Base-by-base conservation (phyloP, 2,113 vertebrate species). In the Larimichthys polyactis region DNA sequence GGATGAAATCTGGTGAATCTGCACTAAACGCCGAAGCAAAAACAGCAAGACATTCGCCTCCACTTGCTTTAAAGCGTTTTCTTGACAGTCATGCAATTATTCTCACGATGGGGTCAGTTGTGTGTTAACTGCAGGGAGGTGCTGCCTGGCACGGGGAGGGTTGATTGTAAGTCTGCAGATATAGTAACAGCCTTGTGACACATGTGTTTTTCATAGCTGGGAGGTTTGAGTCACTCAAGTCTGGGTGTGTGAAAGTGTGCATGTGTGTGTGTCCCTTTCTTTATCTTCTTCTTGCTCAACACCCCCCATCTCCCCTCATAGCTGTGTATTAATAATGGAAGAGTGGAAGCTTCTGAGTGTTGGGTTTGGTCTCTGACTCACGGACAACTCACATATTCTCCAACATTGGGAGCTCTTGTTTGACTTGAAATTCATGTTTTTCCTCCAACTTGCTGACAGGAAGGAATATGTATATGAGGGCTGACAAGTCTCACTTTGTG, bases 271-370 rank as follows among this genome's bases (percentile, higher is more conserved):
- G 19, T 55, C 58, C 20, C 12, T 68, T 11, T 60, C 48, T 51
- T 43, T 29, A 8, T 55, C 52, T 48, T 48, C 70, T 69, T 58
- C 14, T 15, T 15, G 24, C 51, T 72, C 52, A 29, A 11, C 17
- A 57, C 46, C 57, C 12, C 66, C 68, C 24, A n/a, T 78, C 65
- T 5, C 43, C 73, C 67, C 49, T 40, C 54, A 64, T 73, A 55
- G 71, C 54, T 52, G 69, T 9, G 20, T 75, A 83, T 91, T 79
- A 90, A 90, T 80, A 77, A 90, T 90, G 84, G 62, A 93, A 48
- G 63, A 67, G 36, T 11, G 5, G 15, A 46, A 24, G 81, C 82
- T 58, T 75, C 29, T 4, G 48, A 78, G 81, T 49, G 11, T 75
- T 76, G 70, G 75, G 81, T 62, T 60, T 62, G 52, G 24, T 48